Percentiles rank a stretch among this genome's conserved stretches.
phyloP scores from a whole-genome alignment of 2,797 vertebrate species.

The Anguilla marmorata region DNA sequence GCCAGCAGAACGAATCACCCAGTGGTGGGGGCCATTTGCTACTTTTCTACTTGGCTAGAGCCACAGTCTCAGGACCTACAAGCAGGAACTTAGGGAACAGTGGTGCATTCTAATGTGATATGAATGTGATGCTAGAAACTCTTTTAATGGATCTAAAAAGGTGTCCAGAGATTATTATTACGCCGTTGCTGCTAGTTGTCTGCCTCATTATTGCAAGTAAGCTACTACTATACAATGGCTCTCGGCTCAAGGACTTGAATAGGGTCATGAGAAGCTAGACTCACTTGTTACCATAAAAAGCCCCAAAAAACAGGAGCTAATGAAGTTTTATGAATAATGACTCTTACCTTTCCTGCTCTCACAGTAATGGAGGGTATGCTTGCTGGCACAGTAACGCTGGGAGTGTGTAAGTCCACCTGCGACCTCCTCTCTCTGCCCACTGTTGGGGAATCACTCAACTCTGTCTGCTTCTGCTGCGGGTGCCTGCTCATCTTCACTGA shows the following conservation, averaged over 20 bases:
- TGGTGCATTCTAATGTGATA: not conserved
- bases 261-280: not conserved
- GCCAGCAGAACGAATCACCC: not conserved
- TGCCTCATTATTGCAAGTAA: too few relatives aligned
- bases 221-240: not conserved
- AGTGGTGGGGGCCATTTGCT: not conserved
- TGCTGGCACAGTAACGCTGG: conserved; percentile 60
- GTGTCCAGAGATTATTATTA: too few relatives aligned
- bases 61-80: not conserved
- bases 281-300: not conserved
- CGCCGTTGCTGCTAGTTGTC: too few relatives aligned
- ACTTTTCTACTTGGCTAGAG: not conserved
- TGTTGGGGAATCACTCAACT: conserved; percentile 51
- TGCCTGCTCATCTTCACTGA: conserved; percentile 77
- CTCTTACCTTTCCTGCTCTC: not conserved
- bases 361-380: conserved; percentile 69
- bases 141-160: too few relatives aligned
- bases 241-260: too few relatives aligned
- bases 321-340: not conserved
- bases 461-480: conserved; percentile 68
- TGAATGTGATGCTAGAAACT: too few relatives aligned
- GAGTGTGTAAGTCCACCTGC: conserved; percentile 63
- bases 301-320: not conserved
- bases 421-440: conserved; percentile 64
- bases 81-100: not conserved